Percentiles rank a stretch among this genome's conserved stretches.
These are phyloP conservation scores for Danio tinwini DNA, from an alignment of 2,797 vertebrate genomes.

Conservation along the genomic window DNA sequence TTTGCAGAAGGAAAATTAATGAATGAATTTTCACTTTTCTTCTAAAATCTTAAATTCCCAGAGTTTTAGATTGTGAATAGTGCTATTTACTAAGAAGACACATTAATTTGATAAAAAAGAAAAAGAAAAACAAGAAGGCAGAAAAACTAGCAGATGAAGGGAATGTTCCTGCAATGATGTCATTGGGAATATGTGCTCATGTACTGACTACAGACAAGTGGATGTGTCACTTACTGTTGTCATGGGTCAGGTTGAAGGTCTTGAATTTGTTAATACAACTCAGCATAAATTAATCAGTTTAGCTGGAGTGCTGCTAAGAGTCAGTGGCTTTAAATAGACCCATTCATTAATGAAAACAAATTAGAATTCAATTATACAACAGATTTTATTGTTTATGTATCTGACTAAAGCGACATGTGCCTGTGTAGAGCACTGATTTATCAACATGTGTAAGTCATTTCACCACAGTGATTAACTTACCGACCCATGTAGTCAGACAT, in stretches of 20 bases:
- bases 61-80: background rate
- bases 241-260: background rate
- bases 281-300: background rate
- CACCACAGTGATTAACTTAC: conserved; percentile 31
- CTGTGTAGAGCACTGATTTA: background rate
- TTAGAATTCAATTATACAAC: background rate
- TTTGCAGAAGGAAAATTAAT: background rate
- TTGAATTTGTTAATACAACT: background rate
- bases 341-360: background rate
- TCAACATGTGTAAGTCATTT: conserved; percentile 56
- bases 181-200: background rate
- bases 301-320: too few relatives aligned
- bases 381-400: background rate
- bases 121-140: too few relatives aligned
- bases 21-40: conserved; percentile 26
- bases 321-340: background rate
- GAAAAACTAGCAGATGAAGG: background rate
- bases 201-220: background rate
- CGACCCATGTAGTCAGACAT: conserved; percentile 58
- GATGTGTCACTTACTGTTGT: background rate
- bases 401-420: background rate
- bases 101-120: too few relatives aligned
- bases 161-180: conserved; percentile 36
- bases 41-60: conserved; percentile 11
- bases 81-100: conserved; percentile 41